Conservation (phyloP, 2,797 vertebrate genomes). For the Graptemys geographica region DNA sequence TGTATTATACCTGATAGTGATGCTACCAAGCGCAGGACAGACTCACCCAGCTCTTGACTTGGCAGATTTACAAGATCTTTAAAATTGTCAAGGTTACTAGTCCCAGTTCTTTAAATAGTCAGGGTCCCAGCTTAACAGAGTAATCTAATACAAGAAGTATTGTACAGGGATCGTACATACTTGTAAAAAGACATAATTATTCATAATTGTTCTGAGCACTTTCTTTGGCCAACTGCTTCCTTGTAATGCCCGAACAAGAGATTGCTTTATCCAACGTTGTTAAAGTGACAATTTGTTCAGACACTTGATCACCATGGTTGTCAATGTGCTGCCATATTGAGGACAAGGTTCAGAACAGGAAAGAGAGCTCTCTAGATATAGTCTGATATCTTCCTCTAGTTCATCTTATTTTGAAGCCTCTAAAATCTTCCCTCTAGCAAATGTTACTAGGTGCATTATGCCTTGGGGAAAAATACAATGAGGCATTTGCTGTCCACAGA, state of each 20-base stretch:
- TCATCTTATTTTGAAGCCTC: too few species aligned
- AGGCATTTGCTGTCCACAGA: not conserved
- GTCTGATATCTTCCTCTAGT: not conserved
- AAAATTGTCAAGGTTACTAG: not conserved
- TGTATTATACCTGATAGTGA: accelerated
- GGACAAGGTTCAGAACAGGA: not conserved
- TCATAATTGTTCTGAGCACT: too few species aligned
- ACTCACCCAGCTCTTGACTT: not conserved
- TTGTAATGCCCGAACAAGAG: not conserved
- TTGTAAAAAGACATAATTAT: not conserved
- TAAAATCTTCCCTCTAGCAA: too few species aligned
- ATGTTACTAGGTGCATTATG: too few species aligned
- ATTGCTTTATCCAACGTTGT: not conserved
- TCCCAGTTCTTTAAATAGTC: not conserved
- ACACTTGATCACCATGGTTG: not conserved
- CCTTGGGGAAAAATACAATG: not conserved
- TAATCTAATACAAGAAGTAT: not conserved
- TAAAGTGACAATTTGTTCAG: not conserved
- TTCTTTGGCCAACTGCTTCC: not conserved
- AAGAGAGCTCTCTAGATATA: not conserved
- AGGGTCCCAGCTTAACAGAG: not conserved
- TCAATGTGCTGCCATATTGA: not conserved
- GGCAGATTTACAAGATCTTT: not conserved
- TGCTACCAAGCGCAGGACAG: not conserved
- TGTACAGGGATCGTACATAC: not conserved